Percentiles rank a stretch among this genome's conserved stretches.
phyloP scores from a whole-genome alignment of 1,140 invertebrate species.

The Helicoverpa zea region DNA sequence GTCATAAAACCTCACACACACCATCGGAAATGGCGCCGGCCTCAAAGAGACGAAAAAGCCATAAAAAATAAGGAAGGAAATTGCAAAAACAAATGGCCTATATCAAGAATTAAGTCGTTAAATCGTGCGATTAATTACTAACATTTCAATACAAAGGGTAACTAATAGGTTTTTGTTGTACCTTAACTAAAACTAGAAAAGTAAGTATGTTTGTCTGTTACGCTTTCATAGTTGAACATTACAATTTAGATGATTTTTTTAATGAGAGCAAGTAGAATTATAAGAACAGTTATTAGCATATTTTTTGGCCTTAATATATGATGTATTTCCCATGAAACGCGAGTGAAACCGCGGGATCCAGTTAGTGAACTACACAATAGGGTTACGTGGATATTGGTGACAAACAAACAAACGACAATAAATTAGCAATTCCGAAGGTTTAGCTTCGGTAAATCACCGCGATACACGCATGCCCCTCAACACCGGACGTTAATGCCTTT shows the following conservation, averaged over 20 bases:
- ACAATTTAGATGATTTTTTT: too few relatives aligned
- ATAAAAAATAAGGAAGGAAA: conserved; percentile 26
- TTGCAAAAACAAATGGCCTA: conserved; percentile 28
- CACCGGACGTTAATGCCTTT: conserved; percentile 55
- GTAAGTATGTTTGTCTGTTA: too few relatives aligned
- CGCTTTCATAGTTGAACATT: too few relatives aligned
- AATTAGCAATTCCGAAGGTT: conserved; percentile 59
- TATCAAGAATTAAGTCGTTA: conserved; percentile 19
- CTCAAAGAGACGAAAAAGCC: conserved; percentile 2
- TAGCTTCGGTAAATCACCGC: conserved; percentile 56
- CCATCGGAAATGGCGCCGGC: neutral
- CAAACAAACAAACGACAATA: conserved; percentile 57
- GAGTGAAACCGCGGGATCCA: too few relatives aligned
- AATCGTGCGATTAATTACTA: conserved; percentile 38
- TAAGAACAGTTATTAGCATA: too few relatives aligned
- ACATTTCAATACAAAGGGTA: conserved; percentile 38
- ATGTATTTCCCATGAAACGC: too few relatives aligned
- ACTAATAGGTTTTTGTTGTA: conserved; percentile 13
- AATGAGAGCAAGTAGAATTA: too few relatives aligned
- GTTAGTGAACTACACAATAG: too few relatives aligned
- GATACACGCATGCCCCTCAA: conserved; percentile 59
- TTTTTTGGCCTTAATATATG: too few relatives aligned
- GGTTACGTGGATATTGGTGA: conserved; percentile 33
- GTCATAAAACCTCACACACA: neutral
- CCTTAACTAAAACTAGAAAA: too few relatives aligned